These are phyloP conservation scores for Pseudopleuronectes americanus DNA, from an alignment of 2,797 vertebrate species.

Conservation along the genomic window DNA sequence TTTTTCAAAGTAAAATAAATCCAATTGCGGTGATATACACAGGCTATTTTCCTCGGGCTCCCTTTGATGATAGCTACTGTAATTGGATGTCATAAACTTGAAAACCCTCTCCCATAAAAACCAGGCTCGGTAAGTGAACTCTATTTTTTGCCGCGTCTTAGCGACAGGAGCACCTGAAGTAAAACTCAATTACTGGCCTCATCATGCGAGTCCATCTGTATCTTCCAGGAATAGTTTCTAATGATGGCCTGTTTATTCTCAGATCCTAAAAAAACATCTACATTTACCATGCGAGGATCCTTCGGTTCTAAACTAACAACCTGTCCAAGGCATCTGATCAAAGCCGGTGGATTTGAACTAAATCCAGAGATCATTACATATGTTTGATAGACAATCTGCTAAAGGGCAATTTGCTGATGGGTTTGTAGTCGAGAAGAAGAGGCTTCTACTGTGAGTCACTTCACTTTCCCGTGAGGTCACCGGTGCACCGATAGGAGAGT, in stretches of 20 bases:
- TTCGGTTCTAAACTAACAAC: background rate
- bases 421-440: background rate
- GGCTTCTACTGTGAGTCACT: no score
- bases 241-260: slow-evolving; percentile 34
- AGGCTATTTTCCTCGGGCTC: slow-evolving; percentile 61
- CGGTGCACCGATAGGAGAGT: background rate
- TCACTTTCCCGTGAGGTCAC: background rate
- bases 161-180: slow-evolving; percentile 10
- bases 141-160: slow-evolving; percentile 54
- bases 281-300: background rate
- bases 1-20: slow-evolving; percentile 59
- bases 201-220: slow-evolving; percentile 20
- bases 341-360: background rate
- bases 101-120: slow-evolving; percentile 45
- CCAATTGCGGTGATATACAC: slow-evolving; percentile 52
- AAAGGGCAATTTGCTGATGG: background rate
- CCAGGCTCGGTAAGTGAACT: slow-evolving; percentile 49
- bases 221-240: slow-evolving; percentile 48
- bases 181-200: slow-evolving; percentile 25
- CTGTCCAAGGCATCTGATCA: slow-evolving; percentile 11
- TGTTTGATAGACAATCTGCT: background rate
- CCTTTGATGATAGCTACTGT: slow-evolving; percentile 39
- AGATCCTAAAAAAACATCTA: slow-evolving; percentile 4
- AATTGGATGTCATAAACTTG: slow-evolving; percentile 63
- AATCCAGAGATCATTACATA: background rate